Evolutionary conservation across 1,140 invertebrate genomes (phyloP), one percentile per base, ranked within the genome.

Genomic region (Neodiprion fabricii): DNA sequence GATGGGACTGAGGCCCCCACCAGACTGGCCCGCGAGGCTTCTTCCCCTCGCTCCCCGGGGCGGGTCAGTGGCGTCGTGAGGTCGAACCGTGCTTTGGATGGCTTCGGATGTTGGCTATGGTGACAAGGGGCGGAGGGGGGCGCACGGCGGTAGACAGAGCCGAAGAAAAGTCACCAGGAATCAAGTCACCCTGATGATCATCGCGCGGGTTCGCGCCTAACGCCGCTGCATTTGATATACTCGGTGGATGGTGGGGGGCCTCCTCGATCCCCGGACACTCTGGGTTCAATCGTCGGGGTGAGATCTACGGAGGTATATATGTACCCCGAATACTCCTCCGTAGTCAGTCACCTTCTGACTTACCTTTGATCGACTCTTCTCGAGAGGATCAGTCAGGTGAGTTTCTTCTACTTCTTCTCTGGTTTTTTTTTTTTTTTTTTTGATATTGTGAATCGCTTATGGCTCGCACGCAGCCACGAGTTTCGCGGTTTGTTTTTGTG

Each of bases 271-370:
- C 28, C 28, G 28, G 28, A 40, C 28, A 40, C 28, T 40, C 28
- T 40, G 28, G 28, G 28, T 40, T 40, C 28, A 40, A 40, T 40
- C 11, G 78, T 77, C 75, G 78, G 82, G 81, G 82, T 84, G 82
- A 78, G 79, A 79, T 81, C 72, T 78, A 73, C 78, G 77, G 79
- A 81, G 81, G 79, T 87, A 87, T 87, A 87, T 86, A 87, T 85
- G 79, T 79, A 84, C 83, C 82, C 79, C 74, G 81, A 77, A 75
- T 14, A 84, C 78, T 85, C 81, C 81, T 85, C 79, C 79, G 83
- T 80, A 81, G 85, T 85, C 85, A 87, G 85, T 87, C 84, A 85
- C 80, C 78, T 80, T 76, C 81, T 82, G 84, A 83, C 85, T 86
- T 85, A 80, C 77, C 82, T 79, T 80, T 75, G 76, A 81, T 77